Evolutionary conservation across 2,113 vertebrate genomes (phyloP), one percentile per base, ranked within the genome.

Genomic region (Scomber japonicus): DNA sequence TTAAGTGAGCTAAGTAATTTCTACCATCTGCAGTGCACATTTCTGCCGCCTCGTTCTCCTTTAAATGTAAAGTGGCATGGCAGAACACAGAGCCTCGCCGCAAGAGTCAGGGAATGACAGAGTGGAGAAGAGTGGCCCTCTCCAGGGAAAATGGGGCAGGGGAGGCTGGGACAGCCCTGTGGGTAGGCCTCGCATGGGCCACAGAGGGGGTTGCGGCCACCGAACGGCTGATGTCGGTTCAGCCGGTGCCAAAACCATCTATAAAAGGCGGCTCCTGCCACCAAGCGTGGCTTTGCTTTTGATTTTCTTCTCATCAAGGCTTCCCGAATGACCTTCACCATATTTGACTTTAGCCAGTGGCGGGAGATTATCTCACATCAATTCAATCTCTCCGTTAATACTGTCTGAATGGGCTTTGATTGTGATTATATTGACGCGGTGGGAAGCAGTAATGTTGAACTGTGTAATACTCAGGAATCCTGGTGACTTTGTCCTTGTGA

Each of bases 1-100:
- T 94, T 86, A 90, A 94, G 90, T 86, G 87, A 91, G 81, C 87
- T 75, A 88, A 80, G 88, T 95, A 94, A 95, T 95, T 92, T 94
- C 81, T 93, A 88, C 92, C 93, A 95, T 94, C 89, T 95, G 94
- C 69, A 89, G 80, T 86, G 86, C 89, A 93, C 85, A 91, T 93
- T 94, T 93, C 89, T 91, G 82, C 83, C 81, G 84, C 85, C 85
- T 86, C 44, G 76, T 88, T 91, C 88, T 61, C 66, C 84, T 85
- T 90, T 86, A 86, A 93, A 92, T 90, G 85, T 84, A 78, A 89
- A 90, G 88, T 91, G 92, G 93, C 92, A 92, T 89, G 75, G 89
- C 88, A 88, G 91, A 92, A 91, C 83, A 78, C 74, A 81, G 83
- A 76, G 79, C 91, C 75, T 61, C 53, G 85, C 92, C 93, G 78